Base-by-base conservation (phyloP, 2,888 invertebrate genomes). In the Agrenia bidenticulata region DNA sequence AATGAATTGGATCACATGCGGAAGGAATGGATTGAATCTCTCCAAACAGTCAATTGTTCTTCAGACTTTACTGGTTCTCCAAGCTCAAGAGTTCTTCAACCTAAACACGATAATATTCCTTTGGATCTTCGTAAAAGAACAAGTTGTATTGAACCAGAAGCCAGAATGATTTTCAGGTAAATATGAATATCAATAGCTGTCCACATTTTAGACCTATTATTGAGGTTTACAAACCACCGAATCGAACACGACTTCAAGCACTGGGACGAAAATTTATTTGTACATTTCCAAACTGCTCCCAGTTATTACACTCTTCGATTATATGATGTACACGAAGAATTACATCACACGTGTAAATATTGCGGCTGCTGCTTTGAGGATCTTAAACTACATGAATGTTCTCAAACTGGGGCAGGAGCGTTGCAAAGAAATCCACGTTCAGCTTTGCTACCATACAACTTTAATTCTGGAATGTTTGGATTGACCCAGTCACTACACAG, bases 201-300 rank as follows among this genome's bases (percentile, higher is more conserved):
- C 11, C 32, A 32, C 11, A 7, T 11, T 11, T 4, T 11, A 32
- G 51, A 15, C 51, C 51, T 7, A 13, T 5, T 2, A 51, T 51
- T 21, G 51, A 51, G 23, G n/a, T 17, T 11, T 55, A 55, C 19
- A 15, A 24, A 17, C 2, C 5, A 2, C 55, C 55, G 7, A 26
- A 55, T n/a, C 2, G 27, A 27, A n/a, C 27, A 17, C 2, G 32
- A 7, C 5, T 15, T 2, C 17, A 24, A 13, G 13, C 24, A n/a
- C 2, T 24, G 19, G 55, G 55, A 2, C 24, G 55, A 27, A 55
- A 13, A 19, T 57, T 57, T 39, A 13, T 57, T 17, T 57, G 57
- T 41, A 17, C 37, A 5, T 39, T 5, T 57, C 19, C 39, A 39
- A 5, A 32, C 13, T 57, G 57, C 39, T 11, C n/a, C 4, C 11